These are phyloP conservation scores for Ophion ellenae DNA, from an alignment of 2,888 invertebrate species.

Conservation along the genomic window DNA sequence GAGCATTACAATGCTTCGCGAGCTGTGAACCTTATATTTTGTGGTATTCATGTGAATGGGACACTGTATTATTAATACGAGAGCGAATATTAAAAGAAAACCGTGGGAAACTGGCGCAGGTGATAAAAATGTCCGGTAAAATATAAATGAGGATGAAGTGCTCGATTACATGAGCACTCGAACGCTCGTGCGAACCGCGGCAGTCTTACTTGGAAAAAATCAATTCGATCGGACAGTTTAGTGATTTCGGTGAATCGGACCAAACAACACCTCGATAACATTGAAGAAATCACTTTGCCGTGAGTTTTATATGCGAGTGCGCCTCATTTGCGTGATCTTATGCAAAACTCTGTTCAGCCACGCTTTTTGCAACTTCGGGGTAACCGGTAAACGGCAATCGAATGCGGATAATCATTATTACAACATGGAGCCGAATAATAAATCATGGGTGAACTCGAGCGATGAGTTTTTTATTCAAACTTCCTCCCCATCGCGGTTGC, in stretches of 20 bases:
- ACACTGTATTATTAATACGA: neutral
- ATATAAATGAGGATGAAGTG: conserved; percentile 34
- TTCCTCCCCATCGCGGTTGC: neutral
- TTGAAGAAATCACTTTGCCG: too few species aligned
- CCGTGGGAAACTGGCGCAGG: conserved; percentile 25
- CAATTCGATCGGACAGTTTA: conserved; percentile 7
- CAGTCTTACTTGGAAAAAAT: neutral
- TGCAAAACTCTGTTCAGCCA: too few species aligned
- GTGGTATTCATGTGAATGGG: neutral
- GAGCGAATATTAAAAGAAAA: neutral
- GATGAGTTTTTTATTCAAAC: neutral
- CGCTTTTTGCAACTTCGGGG: too few species aligned
- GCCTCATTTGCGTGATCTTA: too few species aligned
- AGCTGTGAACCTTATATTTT: neutral
- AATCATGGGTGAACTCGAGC: too few species aligned
- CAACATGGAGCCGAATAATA: too few species aligned
- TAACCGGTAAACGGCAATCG: too few species aligned
- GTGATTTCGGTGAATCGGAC: conserved; percentile 13
- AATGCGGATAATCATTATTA: too few species aligned
- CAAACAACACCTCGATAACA: neutral
- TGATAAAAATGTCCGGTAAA: conserved; percentile 9
- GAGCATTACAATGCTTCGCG: neutral
- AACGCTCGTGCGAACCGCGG: conserved; percentile 3
- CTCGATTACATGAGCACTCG: conserved; percentile 7
- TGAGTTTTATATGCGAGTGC: too few species aligned